Evolutionary conservation across 1,140 invertebrate species (phyloP).

Genomic region (Pogonognathellus flavescens): DNA sequence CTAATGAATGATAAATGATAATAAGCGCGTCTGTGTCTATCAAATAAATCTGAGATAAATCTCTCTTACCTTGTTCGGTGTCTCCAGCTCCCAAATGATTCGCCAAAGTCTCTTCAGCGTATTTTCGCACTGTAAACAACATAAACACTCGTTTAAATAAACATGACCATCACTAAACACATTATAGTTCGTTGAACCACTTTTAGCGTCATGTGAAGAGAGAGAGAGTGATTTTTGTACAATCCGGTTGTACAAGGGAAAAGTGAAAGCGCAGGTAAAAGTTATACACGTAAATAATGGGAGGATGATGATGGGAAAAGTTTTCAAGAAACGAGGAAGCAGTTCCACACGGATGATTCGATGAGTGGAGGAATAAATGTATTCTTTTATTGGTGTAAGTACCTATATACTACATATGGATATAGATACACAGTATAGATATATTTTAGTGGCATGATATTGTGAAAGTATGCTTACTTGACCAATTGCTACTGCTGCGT

Average conservation of each 20-base stretch:
- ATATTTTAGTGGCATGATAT: neutral
- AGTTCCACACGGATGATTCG: neutral
- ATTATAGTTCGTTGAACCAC: neutral
- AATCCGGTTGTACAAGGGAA: neutral
- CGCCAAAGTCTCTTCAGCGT: slow-evolving; percentile 51
- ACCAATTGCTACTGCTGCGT: slow-evolving; percentile 66
- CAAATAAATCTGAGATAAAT: neutral
- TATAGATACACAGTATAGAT: slow-evolving; percentile 9
- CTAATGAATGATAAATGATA: too few species aligned
- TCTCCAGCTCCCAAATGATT: slow-evolving; percentile 42
- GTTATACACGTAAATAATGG: neutral
- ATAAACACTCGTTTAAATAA: neutral
- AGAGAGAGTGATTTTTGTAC: too few species aligned
- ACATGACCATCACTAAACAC: neutral
- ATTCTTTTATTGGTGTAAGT: too few species aligned
- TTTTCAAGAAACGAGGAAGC: neutral
- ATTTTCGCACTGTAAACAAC: slow-evolving; percentile 53
- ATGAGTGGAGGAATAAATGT: neutral
- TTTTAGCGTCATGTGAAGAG: too few species aligned
- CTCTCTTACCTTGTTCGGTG: slow-evolving; percentile 50
- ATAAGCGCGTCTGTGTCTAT: too few species aligned
- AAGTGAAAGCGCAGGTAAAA: slow-evolving; percentile 36
- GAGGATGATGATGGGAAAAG: neutral
- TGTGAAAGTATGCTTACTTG: slow-evolving; percentile 40
- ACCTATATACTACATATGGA: too few species aligned